These are phyloP conservation scores for Mugil cephalus DNA, from an alignment of 2,113 vertebrate genomes.

Conservation along the genomic window DNA sequence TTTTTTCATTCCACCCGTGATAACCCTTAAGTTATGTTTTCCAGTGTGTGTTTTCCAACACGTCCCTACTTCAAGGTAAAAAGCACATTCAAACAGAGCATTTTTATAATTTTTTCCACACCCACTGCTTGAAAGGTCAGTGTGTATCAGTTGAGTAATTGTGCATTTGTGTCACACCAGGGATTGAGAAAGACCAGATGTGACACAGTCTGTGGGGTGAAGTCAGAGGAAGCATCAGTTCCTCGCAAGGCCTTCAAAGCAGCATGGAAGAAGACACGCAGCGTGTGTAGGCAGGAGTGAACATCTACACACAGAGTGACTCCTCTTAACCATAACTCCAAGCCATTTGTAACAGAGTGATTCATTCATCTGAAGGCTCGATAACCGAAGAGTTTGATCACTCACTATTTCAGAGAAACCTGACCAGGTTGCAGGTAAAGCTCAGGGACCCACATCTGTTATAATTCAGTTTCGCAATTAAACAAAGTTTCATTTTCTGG, in stretches of 20 bases:
- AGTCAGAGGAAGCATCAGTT: slow-evolving; percentile 12
- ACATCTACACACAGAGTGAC: slow-evolving; percentile 12
- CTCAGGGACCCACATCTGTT: background rate
- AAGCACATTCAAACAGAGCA: background rate
- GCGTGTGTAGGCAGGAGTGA: slow-evolving; percentile 16
- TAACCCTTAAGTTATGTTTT: background rate
- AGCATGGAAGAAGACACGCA: background rate
- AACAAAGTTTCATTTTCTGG: background rate
- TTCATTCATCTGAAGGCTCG: background rate
- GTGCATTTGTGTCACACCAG: background rate
- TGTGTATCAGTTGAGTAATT: background rate
- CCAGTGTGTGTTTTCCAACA: slow-evolving; percentile 2
- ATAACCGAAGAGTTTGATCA: background rate
- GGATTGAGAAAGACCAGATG: background rate
- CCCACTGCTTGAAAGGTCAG: slow-evolving; percentile 1
- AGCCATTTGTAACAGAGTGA: background rate
- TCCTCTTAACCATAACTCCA: slow-evolving; percentile 6
- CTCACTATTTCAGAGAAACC: background rate
- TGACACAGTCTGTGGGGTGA: background rate
- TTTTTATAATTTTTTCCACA: slow-evolving; percentile 4
- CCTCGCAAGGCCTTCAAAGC: background rate
- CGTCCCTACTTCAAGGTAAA: background rate
- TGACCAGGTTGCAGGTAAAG: background rate
- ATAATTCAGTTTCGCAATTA: background rate
- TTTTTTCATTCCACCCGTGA: background rate